Evolutionary conservation across 1,140 invertebrate species (phyloP).

Genomic region (Trachelipus rathkii): DNA sequence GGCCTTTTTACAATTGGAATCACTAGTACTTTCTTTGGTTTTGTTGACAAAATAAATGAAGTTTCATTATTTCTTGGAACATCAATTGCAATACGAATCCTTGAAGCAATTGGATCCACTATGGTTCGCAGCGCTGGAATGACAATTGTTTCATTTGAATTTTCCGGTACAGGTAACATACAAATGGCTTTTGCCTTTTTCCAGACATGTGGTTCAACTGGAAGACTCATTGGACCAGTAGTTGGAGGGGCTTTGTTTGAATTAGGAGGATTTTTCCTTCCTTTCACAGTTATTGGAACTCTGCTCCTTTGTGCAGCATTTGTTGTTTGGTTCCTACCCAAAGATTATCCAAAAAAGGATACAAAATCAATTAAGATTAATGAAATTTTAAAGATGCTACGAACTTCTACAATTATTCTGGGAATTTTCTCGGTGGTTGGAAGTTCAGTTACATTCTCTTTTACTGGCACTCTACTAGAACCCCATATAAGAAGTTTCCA

Average conservation of each 20-base stretch:
- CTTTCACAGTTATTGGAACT: slow-evolving; percentile 48
- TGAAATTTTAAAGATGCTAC: slow-evolving; percentile 51
- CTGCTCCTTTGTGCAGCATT: slow-evolving; percentile 45
- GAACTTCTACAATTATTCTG: slow-evolving; percentile 52
- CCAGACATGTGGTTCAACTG: slow-evolving; percentile 1
- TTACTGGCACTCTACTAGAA: slow-evolving; percentile 73
- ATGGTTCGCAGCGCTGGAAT: slow-evolving; percentile 10
- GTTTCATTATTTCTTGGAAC: neutral
- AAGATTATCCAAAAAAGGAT: too few relatives aligned
- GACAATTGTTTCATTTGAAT: slow-evolving; percentile 18
- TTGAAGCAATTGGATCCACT: slow-evolving; percentile 17
- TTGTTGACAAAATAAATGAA: slow-evolving; percentile 4
- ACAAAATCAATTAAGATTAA: slow-evolving; percentile 55
- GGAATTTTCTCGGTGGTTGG: slow-evolving; percentile 65
- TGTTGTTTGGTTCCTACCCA: slow-evolving; percentile 47
- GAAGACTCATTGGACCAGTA: slow-evolving; percentile 44
- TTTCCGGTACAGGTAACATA: slow-evolving; percentile 5
- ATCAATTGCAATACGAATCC: slow-evolving; percentile 15
- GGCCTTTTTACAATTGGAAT: slow-evolving; percentile 16
- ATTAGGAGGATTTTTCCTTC: slow-evolving; percentile 47
- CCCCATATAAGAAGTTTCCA: slow-evolving; percentile 71
- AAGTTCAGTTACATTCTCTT: slow-evolving; percentile 74
- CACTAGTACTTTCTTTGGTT: slow-evolving; percentile 19
- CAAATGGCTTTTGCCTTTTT: slow-evolving; percentile 16
- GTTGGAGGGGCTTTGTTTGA: slow-evolving; percentile 48